Evolutionary conservation across 2,888 invertebrate genomes (phyloP), one percentile per base, ranked within the genome.

Genomic region (Ennomos quercinarius): DNA sequence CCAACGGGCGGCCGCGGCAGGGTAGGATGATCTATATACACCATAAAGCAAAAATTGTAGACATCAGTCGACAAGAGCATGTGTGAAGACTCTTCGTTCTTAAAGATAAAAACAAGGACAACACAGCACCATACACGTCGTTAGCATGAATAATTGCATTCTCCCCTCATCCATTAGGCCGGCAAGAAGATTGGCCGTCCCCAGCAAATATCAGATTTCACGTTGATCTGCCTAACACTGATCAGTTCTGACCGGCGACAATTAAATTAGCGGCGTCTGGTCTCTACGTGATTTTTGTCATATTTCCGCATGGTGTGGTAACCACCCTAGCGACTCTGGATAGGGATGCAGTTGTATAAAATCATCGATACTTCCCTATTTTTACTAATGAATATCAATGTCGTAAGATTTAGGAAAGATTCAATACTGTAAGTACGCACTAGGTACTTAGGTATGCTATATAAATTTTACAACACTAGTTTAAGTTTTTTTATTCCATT

Each of bases 251-350:
- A 87, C 85, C 79, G 81, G 86, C 81, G 84, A 86, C 87, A 87
- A 92, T 91, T 83, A 87, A 89, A 89, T 92, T 91, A 89, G 78
- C 80, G 82, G 83, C 89, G 86, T 87, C 90, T 90, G 91, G 85
- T 85, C 79, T 78, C 76, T 73, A 70, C 73, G 68, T 83, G 76
- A 86, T 90, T 92, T 92, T 91, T 90, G 86, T 80, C 87, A 89
- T 87, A 87, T 87, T 86, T 82, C 77, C 78, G 77, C 72, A 70
- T 75, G 75, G 76, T 80, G 49, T 53, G 75, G 47, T 72, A 70
- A 70, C 76, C 74, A 71, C 77, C 78, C 77, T 73, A 40, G 43
- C 13, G 4, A 17, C 12, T 43, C 39, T 71, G 64, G 34, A 40
- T 11, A 54, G 41, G 17, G 34, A 49, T 37, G 41, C 6, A 34